phyloP scores from a whole-genome alignment of 1,140 invertebrate species.

The Zaprionus ornatus region DNA sequence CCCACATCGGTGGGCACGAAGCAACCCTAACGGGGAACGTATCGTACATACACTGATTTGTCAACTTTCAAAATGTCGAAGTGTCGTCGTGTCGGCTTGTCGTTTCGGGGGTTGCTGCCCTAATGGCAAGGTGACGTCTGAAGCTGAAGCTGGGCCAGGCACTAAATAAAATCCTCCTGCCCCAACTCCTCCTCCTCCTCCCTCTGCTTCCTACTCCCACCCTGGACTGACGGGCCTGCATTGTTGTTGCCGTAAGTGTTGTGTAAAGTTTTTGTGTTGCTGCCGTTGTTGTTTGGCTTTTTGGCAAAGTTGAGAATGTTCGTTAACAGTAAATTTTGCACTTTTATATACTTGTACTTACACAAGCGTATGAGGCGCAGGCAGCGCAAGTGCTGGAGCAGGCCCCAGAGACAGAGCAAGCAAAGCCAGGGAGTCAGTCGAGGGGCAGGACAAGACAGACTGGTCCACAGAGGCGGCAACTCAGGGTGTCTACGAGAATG shows the following conservation, averaged over 20 bases:
- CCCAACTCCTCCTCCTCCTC: background rate
- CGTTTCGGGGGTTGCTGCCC: slow-evolving; percentile 45
- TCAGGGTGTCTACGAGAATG: slow-evolving; percentile 39
- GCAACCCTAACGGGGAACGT: slow-evolving; percentile 2
- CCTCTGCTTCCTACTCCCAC: background rate
- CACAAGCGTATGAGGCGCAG: slow-evolving; percentile 12
- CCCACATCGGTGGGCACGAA: background rate
- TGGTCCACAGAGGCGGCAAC: background rate
- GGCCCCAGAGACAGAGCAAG: background rate
- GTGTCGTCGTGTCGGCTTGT: slow-evolving; percentile 62
- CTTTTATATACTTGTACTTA: slow-evolving; percentile 46
- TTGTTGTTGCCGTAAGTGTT: slow-evolving; percentile 78
- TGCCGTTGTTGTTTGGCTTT: slow-evolving; percentile 81
- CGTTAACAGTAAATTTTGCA: slow-evolving; percentile 80
- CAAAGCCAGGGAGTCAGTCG: slow-evolving; percentile 1
- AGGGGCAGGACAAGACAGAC: background rate
- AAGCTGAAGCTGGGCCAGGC: slow-evolving; percentile 45
- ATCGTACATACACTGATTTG: slow-evolving; percentile 76
- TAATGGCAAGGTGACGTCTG: slow-evolving; percentile 70
- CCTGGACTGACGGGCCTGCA: slow-evolving; percentile 13
- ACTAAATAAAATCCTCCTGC: slow-evolving; percentile 71
- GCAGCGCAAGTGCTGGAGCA: background rate
- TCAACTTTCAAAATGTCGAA: slow-evolving; percentile 82
- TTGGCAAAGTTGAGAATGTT: slow-evolving; percentile 80
- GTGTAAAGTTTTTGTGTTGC: slow-evolving; percentile 80